A percentile compares a stretch with the other conserved stretches of the same genome.
These are phyloP conservation scores for Propithecus deckenii DNA, from an alignment of 2,797 vertebrate species.

Conservation along the genomic window DNA sequence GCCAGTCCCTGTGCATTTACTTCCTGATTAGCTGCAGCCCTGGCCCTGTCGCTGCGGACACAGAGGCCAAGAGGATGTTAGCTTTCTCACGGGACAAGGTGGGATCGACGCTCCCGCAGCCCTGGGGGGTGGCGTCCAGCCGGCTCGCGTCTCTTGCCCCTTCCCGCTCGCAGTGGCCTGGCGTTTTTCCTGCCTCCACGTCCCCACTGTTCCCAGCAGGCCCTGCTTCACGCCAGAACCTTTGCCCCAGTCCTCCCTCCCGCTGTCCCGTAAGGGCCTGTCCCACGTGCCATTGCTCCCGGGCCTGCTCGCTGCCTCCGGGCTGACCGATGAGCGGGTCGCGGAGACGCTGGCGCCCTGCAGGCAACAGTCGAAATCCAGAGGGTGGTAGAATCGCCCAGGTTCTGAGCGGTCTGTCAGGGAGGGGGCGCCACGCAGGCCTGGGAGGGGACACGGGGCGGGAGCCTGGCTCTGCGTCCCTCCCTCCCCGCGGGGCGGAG, in stretches of 20 bases:
- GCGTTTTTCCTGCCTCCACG: background rate
- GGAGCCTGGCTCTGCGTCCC: background rate
- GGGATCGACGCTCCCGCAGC: background rate
- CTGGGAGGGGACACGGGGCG: background rate
- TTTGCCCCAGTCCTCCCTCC: background rate
- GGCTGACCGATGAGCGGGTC: background rate
- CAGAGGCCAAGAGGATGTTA: conserved; percentile 72
- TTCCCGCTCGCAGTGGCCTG: background rate
- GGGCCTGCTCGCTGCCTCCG: background rate
- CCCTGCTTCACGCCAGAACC: background rate
- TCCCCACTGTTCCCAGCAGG: background rate
- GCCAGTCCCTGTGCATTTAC: conserved; percentile 78
- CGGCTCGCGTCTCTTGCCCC: background rate
- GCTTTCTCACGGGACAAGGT: background rate
- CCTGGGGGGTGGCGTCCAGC: background rate
- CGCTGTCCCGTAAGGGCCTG: background rate
- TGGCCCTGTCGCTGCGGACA: conserved; percentile 47
- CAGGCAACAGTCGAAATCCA: background rate
- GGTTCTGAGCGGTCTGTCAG: background rate
- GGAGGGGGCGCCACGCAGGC: background rate
- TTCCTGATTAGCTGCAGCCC: conserved; percentile 70
- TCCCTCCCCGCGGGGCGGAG: too few relatives aligned
- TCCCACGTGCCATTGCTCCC: background rate
- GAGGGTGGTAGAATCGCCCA: background rate
- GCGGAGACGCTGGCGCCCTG: background rate